phyloP scores from a whole-genome alignment of 2,888 invertebrate genomes.

The Ceramica pisi region DNA sequence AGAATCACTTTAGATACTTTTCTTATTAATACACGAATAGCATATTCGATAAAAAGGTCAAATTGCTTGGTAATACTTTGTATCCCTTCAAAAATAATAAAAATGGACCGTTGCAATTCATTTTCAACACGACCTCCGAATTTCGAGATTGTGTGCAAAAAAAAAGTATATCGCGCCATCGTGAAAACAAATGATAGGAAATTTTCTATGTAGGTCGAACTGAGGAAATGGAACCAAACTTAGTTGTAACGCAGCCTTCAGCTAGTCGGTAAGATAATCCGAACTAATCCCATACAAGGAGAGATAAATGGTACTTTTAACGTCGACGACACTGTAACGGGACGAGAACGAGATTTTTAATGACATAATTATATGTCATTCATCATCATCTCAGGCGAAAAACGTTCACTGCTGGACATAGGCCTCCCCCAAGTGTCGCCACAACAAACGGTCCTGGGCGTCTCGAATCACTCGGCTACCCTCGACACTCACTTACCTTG shows the following conservation, averaged over 20 bases:
- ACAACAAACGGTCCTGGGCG: no score
- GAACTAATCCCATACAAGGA: constrained; percentile 14
- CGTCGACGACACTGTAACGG: constrained; percentile 24
- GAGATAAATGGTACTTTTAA: constrained; percentile 8
- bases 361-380: no score
- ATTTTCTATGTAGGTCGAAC: constrained; percentile 12
- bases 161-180: constrained; percentile 4
- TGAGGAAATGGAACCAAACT: constrained; percentile 21
- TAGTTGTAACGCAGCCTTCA: constrained; percentile 4
- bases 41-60: no score
- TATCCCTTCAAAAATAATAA: neutral
- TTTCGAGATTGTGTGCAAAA: constrained; percentile 28
- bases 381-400: no score
- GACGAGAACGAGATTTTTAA: neutral
- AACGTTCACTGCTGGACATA: no score
- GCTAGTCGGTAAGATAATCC: constrained; percentile 23
- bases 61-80: constrained; percentile 1
- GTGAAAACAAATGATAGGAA: constrained; percentile 38
- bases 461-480: no score
- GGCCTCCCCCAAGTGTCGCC: no score
- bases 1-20: no score
- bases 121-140: constrained; percentile 25
- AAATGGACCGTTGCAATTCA: constrained; percentile 6
- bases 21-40: no score
- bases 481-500: no score